These are phyloP conservation scores for Drosophila guanche DNA, from an alignment of 1,140 invertebrate genomes.

Conservation along the genomic window DNA sequence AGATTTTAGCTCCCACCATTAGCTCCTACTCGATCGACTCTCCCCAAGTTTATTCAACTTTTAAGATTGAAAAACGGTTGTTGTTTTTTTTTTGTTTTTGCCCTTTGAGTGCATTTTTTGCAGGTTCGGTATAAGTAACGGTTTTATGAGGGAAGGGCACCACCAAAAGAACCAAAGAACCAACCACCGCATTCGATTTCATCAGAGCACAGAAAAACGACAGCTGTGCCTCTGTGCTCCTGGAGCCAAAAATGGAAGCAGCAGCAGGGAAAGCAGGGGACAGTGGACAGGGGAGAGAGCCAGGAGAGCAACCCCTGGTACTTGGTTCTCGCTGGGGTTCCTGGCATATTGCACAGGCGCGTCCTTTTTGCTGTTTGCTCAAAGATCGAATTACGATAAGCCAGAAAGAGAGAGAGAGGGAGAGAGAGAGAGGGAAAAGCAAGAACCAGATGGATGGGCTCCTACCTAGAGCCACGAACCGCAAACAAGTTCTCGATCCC, in stretches of 20 bases:
- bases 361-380: constrained; percentile 72
- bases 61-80: constrained; percentile 8
- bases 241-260: constrained; percentile 26
- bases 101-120: background rate
- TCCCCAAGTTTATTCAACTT: constrained; percentile 41
- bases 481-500: constrained; percentile 47
- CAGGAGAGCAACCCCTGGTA: constrained; percentile 57
- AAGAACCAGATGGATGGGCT: background rate
- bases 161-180: constrained; percentile 2
- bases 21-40: constrained; percentile 15
- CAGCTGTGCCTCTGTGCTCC: constrained; percentile 52
- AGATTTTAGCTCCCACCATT: constrained; percentile 24
- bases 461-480: constrained; percentile 40
- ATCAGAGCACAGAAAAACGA: constrained; percentile 48
- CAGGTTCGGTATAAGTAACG: constrained; percentile 47
- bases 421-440: constrained; percentile 5
- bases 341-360: constrained; percentile 76
- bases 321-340: background rate
- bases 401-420: constrained; percentile 6
- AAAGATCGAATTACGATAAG: constrained; percentile 73
- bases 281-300: constrained; percentile 22
- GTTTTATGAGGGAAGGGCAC: constrained; percentile 9
- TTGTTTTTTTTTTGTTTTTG: background rate
- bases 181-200: constrained; percentile 53
- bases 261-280: constrained; percentile 10